These are phyloP conservation scores for Idaea aversata DNA, from an alignment of 2,888 invertebrate genomes.

Conservation along the genomic window DNA sequence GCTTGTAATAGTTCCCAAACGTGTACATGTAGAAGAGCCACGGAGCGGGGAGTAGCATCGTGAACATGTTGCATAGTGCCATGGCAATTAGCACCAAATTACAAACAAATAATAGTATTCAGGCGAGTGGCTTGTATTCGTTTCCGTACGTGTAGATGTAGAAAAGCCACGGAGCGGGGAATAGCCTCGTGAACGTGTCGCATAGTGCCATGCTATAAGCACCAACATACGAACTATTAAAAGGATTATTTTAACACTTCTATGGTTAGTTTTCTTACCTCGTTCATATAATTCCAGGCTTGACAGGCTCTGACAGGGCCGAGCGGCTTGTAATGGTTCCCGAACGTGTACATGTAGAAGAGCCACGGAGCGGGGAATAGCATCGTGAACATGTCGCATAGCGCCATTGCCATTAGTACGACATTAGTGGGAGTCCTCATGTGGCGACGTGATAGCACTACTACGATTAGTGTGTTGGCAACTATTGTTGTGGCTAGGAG, in stretches of 20 bases:
- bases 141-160: too few relatives aligned
- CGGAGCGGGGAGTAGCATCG: slow-evolving; percentile 93
- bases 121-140: too few relatives aligned
- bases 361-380: slow-evolving; percentile 94
- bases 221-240: background rate
- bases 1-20: slow-evolving; percentile 92
- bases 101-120: too few relatives aligned
- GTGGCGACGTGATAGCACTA: slow-evolving; percentile 93
- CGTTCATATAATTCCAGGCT: slow-evolving; percentile 89
- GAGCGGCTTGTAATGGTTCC: slow-evolving; percentile 90
- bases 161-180: too few relatives aligned
- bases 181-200: background rate
- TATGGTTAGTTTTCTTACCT: slow-evolving; percentile 76
- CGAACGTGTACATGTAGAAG: slow-evolving; percentile 94
- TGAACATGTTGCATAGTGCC: slow-evolving; percentile 97
- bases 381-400: slow-evolving; percentile 96
- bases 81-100: slow-evolving; percentile 96
- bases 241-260: background rate
- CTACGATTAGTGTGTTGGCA: slow-evolving; percentile 93
- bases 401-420: slow-evolving; percentile 97
- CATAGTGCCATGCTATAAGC: background rate
- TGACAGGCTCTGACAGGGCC: slow-evolving; percentile 89
- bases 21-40: slow-evolving; percentile 96
- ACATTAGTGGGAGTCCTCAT: slow-evolving; percentile 96
- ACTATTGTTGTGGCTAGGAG: slow-evolving; percentile 93